Evolutionary conservation across 2,113 vertebrate species (phyloP).

Genomic region (Hypanus sabinus): DNA sequence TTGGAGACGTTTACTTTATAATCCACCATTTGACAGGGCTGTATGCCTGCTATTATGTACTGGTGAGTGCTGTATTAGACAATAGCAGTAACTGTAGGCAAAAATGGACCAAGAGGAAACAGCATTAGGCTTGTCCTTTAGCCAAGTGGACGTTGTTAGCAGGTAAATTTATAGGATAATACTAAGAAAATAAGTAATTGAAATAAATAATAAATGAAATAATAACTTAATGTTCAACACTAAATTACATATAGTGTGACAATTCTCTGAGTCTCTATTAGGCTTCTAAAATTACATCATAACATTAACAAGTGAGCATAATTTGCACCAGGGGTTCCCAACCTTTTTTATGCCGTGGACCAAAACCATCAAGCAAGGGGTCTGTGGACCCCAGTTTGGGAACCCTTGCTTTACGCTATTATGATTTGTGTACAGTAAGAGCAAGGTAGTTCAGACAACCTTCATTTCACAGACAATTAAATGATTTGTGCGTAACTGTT

Average conservation of each 20-base stretch:
- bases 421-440: not conserved
- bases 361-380: too few relatives aligned
- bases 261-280: not conserved
- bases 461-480: not conserved
- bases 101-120: slow-evolving; percentile 59
- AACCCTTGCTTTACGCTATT: not conserved
- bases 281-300: not conserved
- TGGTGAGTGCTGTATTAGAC: slow-evolving; percentile 82
- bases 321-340: not conserved
- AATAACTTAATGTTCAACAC: too few relatives aligned
- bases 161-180: not conserved
- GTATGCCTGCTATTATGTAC: slow-evolving; percentile 85
- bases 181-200: not conserved
- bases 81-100: slow-evolving; percentile 57
- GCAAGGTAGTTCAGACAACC: not conserved
- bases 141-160: not conserved
- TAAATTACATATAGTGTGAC: not conserved
- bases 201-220: not conserved
- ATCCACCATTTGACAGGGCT: slow-evolving; percentile 84
- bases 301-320: too few relatives aligned
- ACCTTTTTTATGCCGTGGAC: too few relatives aligned
- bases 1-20: slow-evolving; percentile 92
- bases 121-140: slow-evolving; percentile 36
- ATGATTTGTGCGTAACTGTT: not conserved
- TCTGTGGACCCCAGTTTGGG: too few relatives aligned